Evolutionary conservation across 2,797 vertebrate species (phyloP).

Genomic region (Eulemur albifrons): DNA sequence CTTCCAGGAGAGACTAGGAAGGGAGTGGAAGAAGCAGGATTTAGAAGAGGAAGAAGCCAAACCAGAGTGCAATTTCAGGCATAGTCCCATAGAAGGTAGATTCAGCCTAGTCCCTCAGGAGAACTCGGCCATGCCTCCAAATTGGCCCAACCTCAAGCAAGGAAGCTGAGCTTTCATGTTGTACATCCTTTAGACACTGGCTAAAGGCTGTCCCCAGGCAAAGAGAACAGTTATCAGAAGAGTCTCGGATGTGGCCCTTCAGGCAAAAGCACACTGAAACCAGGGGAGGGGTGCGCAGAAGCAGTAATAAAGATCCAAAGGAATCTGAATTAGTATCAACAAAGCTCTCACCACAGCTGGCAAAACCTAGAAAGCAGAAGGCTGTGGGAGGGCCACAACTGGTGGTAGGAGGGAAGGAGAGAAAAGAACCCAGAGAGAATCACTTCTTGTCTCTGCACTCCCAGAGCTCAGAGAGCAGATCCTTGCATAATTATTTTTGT

Average conservation of each 20-base stretch:
- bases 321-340: not conserved
- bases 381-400: not conserved
- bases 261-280: not conserved
- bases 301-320: not conserved
- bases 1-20: not conserved
- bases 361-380: conserved; percentile 46
- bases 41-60: conserved; percentile 1
- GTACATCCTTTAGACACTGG: not conserved
- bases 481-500: not conserved
- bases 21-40: not conserved
- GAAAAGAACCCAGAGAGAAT: conserved; percentile 17
- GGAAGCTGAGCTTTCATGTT: not conserved
- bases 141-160: not conserved
- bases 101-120: not conserved
- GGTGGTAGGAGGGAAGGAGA: not conserved
- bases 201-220: not conserved
- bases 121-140: not conserved
- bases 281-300: not conserved
- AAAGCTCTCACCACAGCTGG: conserved; percentile 12
- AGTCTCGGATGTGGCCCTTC: not conserved
- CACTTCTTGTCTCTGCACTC: not conserved
- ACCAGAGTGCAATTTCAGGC: not conserved
- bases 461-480: not conserved
- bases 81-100: not conserved
- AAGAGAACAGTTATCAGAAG: not conserved